A percentile compares a stretch with the other conserved stretches of the same genome.
These are phyloP conservation scores for Bruchidius siliquastri DNA, from an alignment of 2,888 invertebrate genomes.

Conservation along the genomic window DNA sequence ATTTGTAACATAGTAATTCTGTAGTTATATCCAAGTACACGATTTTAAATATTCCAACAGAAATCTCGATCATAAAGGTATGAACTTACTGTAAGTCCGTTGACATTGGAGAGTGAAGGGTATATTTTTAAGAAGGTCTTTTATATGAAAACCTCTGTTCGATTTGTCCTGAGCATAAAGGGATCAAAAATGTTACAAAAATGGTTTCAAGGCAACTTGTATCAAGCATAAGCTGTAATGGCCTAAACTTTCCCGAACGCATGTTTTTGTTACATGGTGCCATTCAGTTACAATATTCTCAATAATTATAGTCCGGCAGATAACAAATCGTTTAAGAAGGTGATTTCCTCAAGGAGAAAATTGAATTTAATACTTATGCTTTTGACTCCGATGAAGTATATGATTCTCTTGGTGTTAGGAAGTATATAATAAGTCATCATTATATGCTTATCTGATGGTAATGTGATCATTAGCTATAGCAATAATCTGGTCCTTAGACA, in stretches of 20 bases:
- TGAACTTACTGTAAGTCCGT: neutral
- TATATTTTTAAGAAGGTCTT: neutral
- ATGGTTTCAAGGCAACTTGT: neutral
- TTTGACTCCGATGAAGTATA: no score
- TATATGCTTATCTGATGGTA: no score
- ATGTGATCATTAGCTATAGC: no score
- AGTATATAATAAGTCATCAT: no score
- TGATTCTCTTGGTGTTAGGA: no score
- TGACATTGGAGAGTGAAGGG: neutral
- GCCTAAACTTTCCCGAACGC: neutral
- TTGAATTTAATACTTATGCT: no score
- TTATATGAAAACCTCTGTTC: neutral
- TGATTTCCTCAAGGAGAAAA: no score
- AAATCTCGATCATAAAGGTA: neutral
- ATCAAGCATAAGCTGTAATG: neutral
- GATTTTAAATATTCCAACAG: neutral
- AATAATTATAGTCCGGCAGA: no score
- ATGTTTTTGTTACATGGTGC: no score
- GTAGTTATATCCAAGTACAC: neutral
- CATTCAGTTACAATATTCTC: no score
- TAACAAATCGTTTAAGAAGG: no score
- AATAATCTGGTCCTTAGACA: no score
- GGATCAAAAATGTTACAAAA: neutral
- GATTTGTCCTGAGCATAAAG: neutral
- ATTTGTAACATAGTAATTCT: neutral